These are phyloP conservation scores for Dicrostonyx torquatus DNA, from an alignment of 2,797 vertebrate genomes.

Conservation along the genomic window DNA sequence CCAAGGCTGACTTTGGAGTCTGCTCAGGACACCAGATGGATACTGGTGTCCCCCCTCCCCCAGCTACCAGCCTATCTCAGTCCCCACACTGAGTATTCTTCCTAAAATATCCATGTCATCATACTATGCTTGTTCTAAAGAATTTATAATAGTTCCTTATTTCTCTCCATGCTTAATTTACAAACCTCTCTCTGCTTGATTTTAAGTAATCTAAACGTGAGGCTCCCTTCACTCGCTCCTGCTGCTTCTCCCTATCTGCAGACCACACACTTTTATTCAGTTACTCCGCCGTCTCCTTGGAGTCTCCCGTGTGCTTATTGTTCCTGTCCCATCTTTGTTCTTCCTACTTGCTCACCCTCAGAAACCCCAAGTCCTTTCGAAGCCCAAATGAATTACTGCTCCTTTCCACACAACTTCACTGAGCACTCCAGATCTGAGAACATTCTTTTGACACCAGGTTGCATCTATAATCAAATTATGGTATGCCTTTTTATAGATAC, in stretches of 20 bases:
- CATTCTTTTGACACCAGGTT: conserved; percentile 6
- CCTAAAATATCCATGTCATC: neutral
- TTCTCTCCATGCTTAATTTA: neutral
- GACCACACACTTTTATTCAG: neutral
- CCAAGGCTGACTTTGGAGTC: neutral
- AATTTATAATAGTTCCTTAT: neutral
- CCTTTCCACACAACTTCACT: neutral
- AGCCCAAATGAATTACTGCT: neutral
- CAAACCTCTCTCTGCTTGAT: neutral
- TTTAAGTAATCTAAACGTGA: conserved; percentile 2
- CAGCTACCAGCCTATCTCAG: neutral
- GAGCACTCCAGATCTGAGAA: neutral
- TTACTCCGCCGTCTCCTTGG: neutral
- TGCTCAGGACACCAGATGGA: neutral
- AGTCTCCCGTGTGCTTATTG: neutral
- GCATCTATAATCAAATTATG: neutral
- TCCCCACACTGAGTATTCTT: neutral
- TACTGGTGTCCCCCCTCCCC: too few species aligned
- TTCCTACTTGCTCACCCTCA: neutral
- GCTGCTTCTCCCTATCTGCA: neutral
- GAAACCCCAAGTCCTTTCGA: conserved; percentile 28
- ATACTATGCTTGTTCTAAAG: neutral
- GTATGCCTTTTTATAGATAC: neutral
- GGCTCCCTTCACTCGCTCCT: neutral
- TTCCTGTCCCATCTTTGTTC: neutral